These are phyloP conservation scores for Coluber constrictor DNA, from an alignment of 2,797 vertebrate species.

Conservation along the genomic window DNA sequence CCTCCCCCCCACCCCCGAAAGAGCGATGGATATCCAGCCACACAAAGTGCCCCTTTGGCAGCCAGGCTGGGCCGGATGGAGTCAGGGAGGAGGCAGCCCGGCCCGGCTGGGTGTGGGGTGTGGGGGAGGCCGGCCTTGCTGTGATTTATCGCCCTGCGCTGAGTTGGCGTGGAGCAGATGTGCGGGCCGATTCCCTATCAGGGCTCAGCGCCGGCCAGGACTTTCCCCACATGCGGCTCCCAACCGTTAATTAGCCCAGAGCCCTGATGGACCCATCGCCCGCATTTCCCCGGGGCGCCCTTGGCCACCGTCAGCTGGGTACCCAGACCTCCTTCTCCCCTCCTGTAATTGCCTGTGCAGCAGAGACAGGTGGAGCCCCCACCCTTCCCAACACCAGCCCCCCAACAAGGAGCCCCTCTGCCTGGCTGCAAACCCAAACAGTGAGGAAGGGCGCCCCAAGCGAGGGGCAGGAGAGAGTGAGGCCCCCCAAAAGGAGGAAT, in stretches of 20 bases:
- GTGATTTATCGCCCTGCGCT: conserved; percentile 27
- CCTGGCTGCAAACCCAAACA: neutral
- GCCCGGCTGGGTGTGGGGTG: neutral
- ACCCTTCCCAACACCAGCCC: too few species aligned
- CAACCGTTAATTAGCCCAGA: conserved; percentile 19
- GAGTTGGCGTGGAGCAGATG: conserved; percentile 39
- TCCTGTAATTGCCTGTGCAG: neutral
- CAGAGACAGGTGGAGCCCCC: neutral
- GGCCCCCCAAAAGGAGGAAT: neutral
- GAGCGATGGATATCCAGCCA: conserved; percentile 19
- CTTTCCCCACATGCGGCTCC: conserved; percentile 36
- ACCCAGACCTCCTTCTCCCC: neutral
- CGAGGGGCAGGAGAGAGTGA: too few species aligned
- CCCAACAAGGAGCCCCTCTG: neutral
- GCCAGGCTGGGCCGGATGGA: neutral
- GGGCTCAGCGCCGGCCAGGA: neutral
- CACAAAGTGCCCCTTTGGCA: conserved; percentile 23
- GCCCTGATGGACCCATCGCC: conserved; percentile 5
- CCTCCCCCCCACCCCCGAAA: neutral
- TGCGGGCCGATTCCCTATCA: conserved; percentile 10
- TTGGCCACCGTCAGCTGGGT: conserved; percentile 15
- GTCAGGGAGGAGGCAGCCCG: neutral
- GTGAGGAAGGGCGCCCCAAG: too few species aligned
- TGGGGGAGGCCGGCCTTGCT: neutral
- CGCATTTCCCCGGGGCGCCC: conserved; percentile 6